phyloP scores from a whole-genome alignment of 1,140 invertebrate genomes.

The Lethrus apterus region DNA sequence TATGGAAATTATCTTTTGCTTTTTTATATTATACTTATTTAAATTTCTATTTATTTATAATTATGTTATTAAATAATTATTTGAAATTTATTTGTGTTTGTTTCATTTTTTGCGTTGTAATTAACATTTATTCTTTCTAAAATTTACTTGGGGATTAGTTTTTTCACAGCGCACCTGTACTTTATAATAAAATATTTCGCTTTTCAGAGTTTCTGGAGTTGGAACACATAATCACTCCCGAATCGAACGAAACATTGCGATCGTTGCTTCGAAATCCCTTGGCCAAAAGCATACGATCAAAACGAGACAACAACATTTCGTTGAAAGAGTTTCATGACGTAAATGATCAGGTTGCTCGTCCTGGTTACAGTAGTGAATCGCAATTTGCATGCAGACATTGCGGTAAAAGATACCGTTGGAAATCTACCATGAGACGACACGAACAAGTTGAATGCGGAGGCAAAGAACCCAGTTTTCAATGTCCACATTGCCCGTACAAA shows the following conservation, averaged over 20 bases:
- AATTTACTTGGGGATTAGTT: too few relatives aligned
- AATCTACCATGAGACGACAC: constrained; percentile 60
- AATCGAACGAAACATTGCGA: constrained; percentile 20
- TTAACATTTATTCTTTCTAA: too few relatives aligned
- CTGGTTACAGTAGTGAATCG: constrained; percentile 52
- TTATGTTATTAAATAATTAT: too few relatives aligned
- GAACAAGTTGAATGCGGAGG: constrained; percentile 82
- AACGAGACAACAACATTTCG: constrained; percentile 6
- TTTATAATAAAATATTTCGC: background rate
- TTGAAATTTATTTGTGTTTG: too few relatives aligned
- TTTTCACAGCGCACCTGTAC: background rate
- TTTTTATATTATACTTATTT: too few relatives aligned
- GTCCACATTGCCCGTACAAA: constrained; percentile 70
- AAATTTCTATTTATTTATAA: too few relatives aligned
- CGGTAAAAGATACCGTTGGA: constrained; percentile 74
- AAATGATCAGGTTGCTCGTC: constrained; percentile 40
- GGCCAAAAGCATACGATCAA: constrained; percentile 4
- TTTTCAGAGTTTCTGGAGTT: constrained; percentile 38
- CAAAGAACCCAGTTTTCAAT: constrained; percentile 74
- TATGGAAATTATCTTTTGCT: too few relatives aligned
- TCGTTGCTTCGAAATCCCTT: constrained; percentile 21
- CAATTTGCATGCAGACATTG: constrained; percentile 71
- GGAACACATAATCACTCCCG: constrained; percentile 34
- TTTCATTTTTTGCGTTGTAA: too few relatives aligned
- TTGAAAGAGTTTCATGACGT: constrained; percentile 25